Evolutionary conservation across 1,140 invertebrate species (phyloP).

Genomic region (Araneus ventricosus): DNA sequence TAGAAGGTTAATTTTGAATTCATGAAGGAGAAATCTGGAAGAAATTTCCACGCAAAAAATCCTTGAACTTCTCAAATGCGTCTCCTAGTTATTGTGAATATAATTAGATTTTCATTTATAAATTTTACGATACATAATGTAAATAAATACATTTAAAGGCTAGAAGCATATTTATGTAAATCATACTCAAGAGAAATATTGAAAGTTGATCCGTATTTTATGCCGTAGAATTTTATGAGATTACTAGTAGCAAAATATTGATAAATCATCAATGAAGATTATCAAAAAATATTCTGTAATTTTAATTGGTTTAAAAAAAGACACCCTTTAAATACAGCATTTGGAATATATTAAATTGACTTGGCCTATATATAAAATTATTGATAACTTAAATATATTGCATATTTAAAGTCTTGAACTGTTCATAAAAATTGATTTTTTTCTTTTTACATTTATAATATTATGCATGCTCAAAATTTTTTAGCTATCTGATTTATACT

Average conservation of each 20-base stretch:
- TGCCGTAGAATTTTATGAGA: slow-evolving; percentile 1
- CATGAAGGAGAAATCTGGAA: no score
- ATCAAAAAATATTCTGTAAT: not conserved
- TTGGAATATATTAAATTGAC: no score
- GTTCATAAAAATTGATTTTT: no score
- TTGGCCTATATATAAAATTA: no score
- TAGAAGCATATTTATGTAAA: slow-evolving; percentile 30
- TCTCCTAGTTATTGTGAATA: not conserved
- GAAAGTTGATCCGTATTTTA: slow-evolving; percentile 24
- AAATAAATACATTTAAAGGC: not conserved
- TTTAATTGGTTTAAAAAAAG: no score
- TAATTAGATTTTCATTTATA: not conserved
- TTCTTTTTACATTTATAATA: no score
- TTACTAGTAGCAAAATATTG: not conserved
- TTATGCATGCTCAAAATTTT: no score
- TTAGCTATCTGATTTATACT: no score
- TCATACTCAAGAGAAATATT: not conserved
- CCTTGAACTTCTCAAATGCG: slow-evolving; percentile 10
- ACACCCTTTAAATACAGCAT: no score
- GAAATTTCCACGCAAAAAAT: not conserved
- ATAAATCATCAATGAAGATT: not conserved
- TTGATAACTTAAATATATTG: no score
- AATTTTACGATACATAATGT: slow-evolving; percentile 10
- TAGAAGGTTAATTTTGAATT: no score
- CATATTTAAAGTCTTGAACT: no score